Evolutionary conservation across 2,888 invertebrate genomes (phyloP), one percentile per base, ranked within the genome.

Genomic region (Crossocerus cetratus): DNA sequence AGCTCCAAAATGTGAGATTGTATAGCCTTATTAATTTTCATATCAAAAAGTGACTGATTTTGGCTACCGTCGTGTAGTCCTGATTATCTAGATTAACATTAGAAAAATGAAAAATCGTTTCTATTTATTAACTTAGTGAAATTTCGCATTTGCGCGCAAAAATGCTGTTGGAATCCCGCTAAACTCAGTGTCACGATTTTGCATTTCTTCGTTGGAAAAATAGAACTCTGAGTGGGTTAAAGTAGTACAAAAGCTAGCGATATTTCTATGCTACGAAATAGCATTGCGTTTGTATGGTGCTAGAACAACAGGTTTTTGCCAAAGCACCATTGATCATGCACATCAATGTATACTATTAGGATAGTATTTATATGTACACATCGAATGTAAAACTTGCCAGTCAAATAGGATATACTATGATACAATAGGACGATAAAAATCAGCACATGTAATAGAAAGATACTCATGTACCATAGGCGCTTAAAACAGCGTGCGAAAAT

Each of bases 351-450:
- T 76, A 82, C 70, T 81, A 79, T 59, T 86, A 84, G 77, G 67
- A 59, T 83, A 80, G 66, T 86, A 85, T 86, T 85, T 86, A 85
- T 86, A 77, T 81, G 76, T 82, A 77, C 65, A 74, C 72, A 72
- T 80, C 61, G 66, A 72, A 57, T 80, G 77, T 81, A 81, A 71
- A 76, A 78, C 73, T 77, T 80, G 73, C 81, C 80, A 76, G 75
- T 81, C 69, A 69, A 56, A 53, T 73, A 77, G 69, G 71, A 57
- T 59, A 57, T 59, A 72, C 43, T 64, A 60, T 5, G 72, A 62
- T 76, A 75, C 78, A 69, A 64, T 63, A 58, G 58, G n/a, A 49
- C 65, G n/a, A 67, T 74, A 20, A 67, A 23, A 66, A 65, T 65
- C 43, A 63, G 58, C 61, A 68, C 57, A 68, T 56, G 44, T 69